Percentiles rank a stretch among this genome's conserved stretches.
Conservation (phyloP, 2,888 invertebrate species). For the Cremastinae sp. region DNA sequence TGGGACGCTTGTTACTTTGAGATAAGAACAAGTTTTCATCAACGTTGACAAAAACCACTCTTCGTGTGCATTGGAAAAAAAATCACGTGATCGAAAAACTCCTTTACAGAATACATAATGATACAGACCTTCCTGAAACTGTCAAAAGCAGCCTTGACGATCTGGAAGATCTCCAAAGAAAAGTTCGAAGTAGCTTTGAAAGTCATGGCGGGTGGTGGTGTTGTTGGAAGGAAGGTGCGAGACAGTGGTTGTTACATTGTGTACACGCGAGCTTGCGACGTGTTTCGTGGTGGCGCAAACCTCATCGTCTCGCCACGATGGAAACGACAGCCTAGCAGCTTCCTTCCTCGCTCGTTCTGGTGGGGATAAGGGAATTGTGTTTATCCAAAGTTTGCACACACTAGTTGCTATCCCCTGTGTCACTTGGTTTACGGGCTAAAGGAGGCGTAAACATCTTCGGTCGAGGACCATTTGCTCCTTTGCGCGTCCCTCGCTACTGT, state of each 20-base stretch:
- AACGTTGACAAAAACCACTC: no score
- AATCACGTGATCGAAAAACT: no score
- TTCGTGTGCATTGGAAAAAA: no score
- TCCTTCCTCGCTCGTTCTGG: constrained; percentile 12
- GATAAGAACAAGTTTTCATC: no score
- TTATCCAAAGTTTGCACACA: constrained; percentile 77
- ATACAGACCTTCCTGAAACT: not conserved
- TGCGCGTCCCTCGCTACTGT: constrained; percentile 60
- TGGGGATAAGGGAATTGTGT: constrained; percentile 77
- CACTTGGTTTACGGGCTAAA: constrained; percentile 71
- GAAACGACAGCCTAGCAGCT: constrained; percentile 32
- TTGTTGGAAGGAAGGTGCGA: constrained; percentile 50
- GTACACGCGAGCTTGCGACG: constrained; percentile 9
- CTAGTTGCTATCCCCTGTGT: constrained; percentile 72
- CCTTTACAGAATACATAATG: not conserved
- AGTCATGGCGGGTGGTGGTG: constrained; percentile 45
- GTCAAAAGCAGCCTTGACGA: not conserved
- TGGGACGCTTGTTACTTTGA: no score
- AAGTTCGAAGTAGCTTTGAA: constrained; percentile 26
- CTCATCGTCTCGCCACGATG: constrained; percentile 30
- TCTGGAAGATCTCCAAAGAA: not conserved
- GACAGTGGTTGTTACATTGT: constrained; percentile 22
- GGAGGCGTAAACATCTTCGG: constrained; percentile 76
- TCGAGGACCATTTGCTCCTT: constrained; percentile 67
- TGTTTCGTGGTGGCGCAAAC: constrained; percentile 24